Evolutionary conservation across 2,888 invertebrate species (phyloP).

Genomic region (Eupithecia exiguata): DNA sequence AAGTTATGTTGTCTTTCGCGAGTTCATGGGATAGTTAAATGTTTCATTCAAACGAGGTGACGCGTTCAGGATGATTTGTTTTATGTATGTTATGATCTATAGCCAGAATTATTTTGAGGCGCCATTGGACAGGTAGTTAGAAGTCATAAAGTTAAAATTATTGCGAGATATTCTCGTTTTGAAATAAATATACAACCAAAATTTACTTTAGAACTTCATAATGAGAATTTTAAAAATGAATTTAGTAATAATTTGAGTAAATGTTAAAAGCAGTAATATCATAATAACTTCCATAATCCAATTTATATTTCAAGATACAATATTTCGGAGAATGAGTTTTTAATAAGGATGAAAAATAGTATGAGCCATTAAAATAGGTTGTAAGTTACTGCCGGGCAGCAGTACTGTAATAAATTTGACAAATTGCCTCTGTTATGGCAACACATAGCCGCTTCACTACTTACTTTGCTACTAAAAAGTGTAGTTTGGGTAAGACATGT

Average conservation of each 20-base stretch:
- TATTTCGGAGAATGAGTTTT: constrained; percentile 44
- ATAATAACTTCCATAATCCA: neutral
- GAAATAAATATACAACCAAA: neutral
- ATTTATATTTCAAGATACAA: constrained; percentile 13
- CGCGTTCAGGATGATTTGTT: constrained; percentile 9
- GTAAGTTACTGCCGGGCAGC: constrained; percentile 53
- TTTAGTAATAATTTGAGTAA: neutral
- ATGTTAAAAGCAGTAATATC: neutral
- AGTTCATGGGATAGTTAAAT: constrained; percentile 5
- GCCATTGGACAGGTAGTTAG: neutral
- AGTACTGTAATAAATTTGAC: constrained; percentile 59
- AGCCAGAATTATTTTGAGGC: neutral
- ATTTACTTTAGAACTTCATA: neutral
- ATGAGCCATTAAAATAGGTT: constrained; percentile 54
- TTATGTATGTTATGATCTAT: neutral
- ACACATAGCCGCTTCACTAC: constrained; percentile 55
- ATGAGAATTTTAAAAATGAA: neutral
- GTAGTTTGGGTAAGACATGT: constrained; percentile 32
- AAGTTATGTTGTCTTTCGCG: constrained; percentile 22
- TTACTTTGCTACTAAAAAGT: constrained; percentile 55
- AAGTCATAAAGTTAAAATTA: neutral
- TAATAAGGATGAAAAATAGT: constrained; percentile 48
- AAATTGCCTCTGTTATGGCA: constrained; percentile 61
- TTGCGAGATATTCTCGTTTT: neutral
- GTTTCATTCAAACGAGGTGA: constrained; percentile 2